Base-by-base conservation (phyloP, 2,888 invertebrate genomes). In the Hyalella azteca region DNA sequence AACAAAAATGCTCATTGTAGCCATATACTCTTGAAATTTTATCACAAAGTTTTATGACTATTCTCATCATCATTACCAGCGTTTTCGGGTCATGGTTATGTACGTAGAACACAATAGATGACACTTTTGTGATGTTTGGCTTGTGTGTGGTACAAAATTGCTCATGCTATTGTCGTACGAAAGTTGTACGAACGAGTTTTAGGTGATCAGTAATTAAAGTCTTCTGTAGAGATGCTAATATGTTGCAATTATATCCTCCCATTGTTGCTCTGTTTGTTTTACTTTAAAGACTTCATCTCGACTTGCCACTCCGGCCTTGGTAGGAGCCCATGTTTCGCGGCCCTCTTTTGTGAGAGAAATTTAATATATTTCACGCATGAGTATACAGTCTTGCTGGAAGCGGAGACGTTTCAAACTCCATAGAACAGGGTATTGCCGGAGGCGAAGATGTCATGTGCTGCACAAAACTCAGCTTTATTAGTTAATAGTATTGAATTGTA, bases 191-290 rank as follows among this genome's bases (percentile, higher is more conserved):
- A 22, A 9, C 4, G 49, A 54, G 26, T 13, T 29, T 54, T 22
- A 26, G 54, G 3, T 22, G 22, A 54, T 54, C 54, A 3, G 7
- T 26, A 26, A 22, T 22, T 26, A 26, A n/a, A n/a, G n/a, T n/a
- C n/a, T n/a, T n/a, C n/a, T n/a, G n/a, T n/a, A n/a, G n/a, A n/a
- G n/a, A n/a, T n/a, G n/a, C n/a, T n/a, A n/a, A n/a, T n/a, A n/a
- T n/a, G n/a, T n/a, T n/a, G n/a, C n/a, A n/a, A n/a, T 29, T 7
- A 54, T 54, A 54, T 54, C 54, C 54, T 54, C 54, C 54, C 54
- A 54, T 54, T 54, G 54, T 54, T 22, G 54, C 54, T 54, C 26
- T 54, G 54, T 54, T 54, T 54, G 54, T 29, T 54, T 54, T 54
- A 22, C 22, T 22, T 54, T 54, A 22, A 54, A 54, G 26, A 54